Evolutionary conservation across 2,888 invertebrate species (phyloP), one percentile per base, ranked within the genome.

Genomic region (Torymus auratus): DNA sequence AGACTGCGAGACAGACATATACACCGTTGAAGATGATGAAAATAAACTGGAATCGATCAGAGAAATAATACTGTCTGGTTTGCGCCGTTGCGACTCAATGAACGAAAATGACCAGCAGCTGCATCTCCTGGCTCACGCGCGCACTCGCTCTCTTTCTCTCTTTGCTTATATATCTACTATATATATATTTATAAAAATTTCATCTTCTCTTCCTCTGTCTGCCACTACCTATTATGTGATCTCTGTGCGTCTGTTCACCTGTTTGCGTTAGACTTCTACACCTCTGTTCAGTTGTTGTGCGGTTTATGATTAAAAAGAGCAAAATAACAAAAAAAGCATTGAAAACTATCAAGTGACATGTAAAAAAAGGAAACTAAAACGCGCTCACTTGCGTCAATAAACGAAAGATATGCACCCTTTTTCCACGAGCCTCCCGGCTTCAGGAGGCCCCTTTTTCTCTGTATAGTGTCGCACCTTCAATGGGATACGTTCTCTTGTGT

Each of bases 21-120:
- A 56, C 56, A 70, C n/a, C 56, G 50, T 2, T 52, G 56, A 68
- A 68, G 60, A 56, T 60, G 67, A 68, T 15, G 20, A 69, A 56
- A 60, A 61, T 15, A 50, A 28, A 69, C 17, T 58, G 1, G 61
- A 4, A 72, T 41, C 41, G 41, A 41, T 41, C 41, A 41, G 41
- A 41, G 41, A 64, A 64, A 74, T 74, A 80, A 86, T 87, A 87
- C 87, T 88, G 88, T 87, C 87, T 87, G 88, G 87, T 85, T 84
- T 84, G 84, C 85, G 83, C 79, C 84, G 81, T 85, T 83, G 80
- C 83, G 83, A 85, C 23, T 60, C 52, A 62, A 41, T 20, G 70
- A 62, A 64, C 68, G 41, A 14, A 58, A 67, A 76, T 52, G 41
- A 70, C 68, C 61, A 64, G 81, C 69, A 78, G 78, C 23, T 77